These are phyloP conservation scores for Rutpela maculata DNA, from an alignment of 2,888 invertebrate genomes.

Conservation along the genomic window DNA sequence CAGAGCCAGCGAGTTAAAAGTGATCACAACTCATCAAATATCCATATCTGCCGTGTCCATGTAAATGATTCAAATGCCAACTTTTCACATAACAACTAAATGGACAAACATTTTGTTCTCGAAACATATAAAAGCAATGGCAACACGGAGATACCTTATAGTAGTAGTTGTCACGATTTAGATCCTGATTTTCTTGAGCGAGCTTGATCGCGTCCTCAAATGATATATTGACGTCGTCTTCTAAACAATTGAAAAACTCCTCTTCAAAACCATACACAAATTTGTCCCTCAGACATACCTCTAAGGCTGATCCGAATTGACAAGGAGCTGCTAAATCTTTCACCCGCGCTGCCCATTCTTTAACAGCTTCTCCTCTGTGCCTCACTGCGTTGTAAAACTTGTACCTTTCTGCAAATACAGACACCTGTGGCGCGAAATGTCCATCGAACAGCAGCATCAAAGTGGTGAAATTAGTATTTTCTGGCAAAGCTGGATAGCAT, in stretches of 20 bases:
- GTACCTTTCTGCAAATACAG: slow-evolving; percentile 50
- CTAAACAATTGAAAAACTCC: slow-evolving; percentile 31
- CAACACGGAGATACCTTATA: neutral
- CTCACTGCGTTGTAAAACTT: slow-evolving; percentile 54
- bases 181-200: slow-evolving; percentile 13
- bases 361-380: slow-evolving; percentile 46
- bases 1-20: neutral
- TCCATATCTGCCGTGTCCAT: neutral
- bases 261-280: slow-evolving; percentile 54
- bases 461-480: slow-evolving; percentile 46
- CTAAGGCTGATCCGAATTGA: slow-evolving; percentile 53
- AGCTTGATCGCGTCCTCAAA: slow-evolving; percentile 42
- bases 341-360: slow-evolving; percentile 57
- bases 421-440: slow-evolving; percentile 47
- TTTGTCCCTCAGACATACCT: slow-evolving; percentile 49
- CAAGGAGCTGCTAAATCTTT: slow-evolving; percentile 53
- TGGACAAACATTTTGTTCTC: neutral
- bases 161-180: slow-evolving; percentile 24
- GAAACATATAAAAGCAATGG: neutral
- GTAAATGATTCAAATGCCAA: neutral
- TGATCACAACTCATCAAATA: neutral
- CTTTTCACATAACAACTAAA: neutral
- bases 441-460: slow-evolving; percentile 51
- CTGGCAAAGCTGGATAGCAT: slow-evolving; percentile 49
- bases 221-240: slow-evolving; percentile 17